These are phyloP conservation scores for Diaphora mendica DNA, from an alignment of 2,888 invertebrate species.

Conservation along the genomic window DNA sequence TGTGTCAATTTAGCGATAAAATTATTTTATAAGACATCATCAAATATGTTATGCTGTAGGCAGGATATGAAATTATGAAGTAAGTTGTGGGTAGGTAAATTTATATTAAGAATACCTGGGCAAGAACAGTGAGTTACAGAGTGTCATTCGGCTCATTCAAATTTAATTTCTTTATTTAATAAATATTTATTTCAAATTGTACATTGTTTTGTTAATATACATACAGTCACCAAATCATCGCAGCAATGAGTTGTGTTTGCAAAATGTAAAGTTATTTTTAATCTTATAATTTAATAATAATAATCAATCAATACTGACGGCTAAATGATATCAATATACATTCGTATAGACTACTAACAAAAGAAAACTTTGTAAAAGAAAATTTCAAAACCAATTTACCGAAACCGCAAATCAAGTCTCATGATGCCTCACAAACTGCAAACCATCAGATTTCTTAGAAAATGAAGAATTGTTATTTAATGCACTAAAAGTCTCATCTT, in stretches of 20 bases:
- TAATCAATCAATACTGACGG: too few species aligned
- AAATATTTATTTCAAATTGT: too few species aligned
- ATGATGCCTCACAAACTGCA: background rate
- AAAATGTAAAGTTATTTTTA: too few species aligned
- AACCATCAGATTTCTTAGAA: background rate
- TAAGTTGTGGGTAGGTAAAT: background rate
- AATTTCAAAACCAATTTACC: too few species aligned
- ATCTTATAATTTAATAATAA: too few species aligned
- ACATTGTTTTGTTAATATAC: too few species aligned
- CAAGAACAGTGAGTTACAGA: background rate
- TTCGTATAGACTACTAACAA: too few species aligned
- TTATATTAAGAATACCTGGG: background rate
- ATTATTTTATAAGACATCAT: background rate
- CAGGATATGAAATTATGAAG: background rate
- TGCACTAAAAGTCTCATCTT: slow-evolving; percentile 21
- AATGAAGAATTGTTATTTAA: background rate
- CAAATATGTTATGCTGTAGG: background rate
- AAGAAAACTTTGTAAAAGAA: too few species aligned
- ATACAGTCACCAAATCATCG: too few species aligned
- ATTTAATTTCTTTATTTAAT: too few species aligned
- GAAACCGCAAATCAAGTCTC: background rate
- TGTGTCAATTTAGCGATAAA: background rate
- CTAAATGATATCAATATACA: too few species aligned
- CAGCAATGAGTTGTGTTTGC: too few species aligned
- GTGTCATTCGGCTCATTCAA: background rate